Evolutionary conservation across 2,888 invertebrate species (phyloP), one percentile per base, ranked within the genome.

Genomic region (Bellardia pandia): DNA sequence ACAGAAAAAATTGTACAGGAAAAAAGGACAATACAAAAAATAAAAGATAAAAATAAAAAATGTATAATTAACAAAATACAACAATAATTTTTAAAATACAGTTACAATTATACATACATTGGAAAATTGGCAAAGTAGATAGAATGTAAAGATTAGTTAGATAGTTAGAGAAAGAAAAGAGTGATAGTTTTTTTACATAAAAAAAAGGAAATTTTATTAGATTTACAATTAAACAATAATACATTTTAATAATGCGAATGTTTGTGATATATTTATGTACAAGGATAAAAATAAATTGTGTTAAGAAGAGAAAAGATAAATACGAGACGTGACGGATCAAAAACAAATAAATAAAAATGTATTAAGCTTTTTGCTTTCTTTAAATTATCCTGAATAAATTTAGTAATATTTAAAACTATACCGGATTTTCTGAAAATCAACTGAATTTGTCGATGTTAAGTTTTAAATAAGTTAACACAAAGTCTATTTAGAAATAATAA

Each of bases 21-120:
- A 89, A 88, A 90, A 75, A 86, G 86, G 84, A 89, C 77, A 90
- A 83, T 83, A 86, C 85, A 84, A 85, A 90, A 89, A 86, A 81
- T 51, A 86, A 88, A 90, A 85, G 76, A 88, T 76, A 90, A 89
- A 87, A 66, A 82, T 60, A 66, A 85, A 89, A 86, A 88, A 75
- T 72, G 69, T 78, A 85, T 76, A 81, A 76, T 71, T 71, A 69
- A 83, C 62, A 84, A 86, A 80, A 80, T 71, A 85, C 33, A 85
- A 74, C 42, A 77, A 69, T 48, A 72, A 33, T 82, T 76, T 71
- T 60, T n/a, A 42, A 83, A 72, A 58, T 72, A 75, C 58, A 81
- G 11, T 58, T 68, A 66, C 48, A 58, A 64, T 64, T 68, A 81
- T 80, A 79, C 62, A 68, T 80, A 84, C 72, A 68, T 40, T 56